phyloP scores from a whole-genome alignment of 1,140 invertebrate species.

The Lysiphlebus fabarum region DNA sequence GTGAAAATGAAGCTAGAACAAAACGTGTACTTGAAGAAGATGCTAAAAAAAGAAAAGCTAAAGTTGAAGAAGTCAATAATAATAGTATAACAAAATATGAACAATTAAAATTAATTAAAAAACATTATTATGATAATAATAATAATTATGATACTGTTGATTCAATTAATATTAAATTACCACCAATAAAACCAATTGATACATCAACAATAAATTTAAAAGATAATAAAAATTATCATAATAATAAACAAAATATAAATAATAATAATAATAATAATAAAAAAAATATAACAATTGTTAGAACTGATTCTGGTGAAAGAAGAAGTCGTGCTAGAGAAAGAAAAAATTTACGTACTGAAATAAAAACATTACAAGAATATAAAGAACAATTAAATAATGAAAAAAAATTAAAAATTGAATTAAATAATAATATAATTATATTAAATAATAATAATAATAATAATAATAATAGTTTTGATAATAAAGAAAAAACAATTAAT shows the following conservation, averaged over 20 bases:
- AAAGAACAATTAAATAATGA: constrained; percentile 30
- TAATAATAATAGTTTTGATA: no score
- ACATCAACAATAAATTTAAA: neutral
- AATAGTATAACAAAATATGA: constrained; percentile 15
- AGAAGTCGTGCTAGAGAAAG: constrained; percentile 48
- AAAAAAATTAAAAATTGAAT: constrained; percentile 26
- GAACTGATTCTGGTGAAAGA: constrained; percentile 38
- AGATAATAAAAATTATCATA: constrained; percentile 13
- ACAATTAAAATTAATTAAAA: constrained; percentile 1
- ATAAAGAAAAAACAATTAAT: no score
- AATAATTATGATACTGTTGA: neutral
- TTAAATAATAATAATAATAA: neutral
- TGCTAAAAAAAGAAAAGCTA: constrained; percentile 37
- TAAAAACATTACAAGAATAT: constrained; percentile 34
- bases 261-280: neutral
- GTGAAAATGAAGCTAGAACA: constrained; percentile 48
- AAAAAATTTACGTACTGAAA: constrained; percentile 27
- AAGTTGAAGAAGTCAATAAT: constrained; percentile 36
- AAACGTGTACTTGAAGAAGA: constrained; percentile 47
- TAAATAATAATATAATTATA: constrained; percentile 23
- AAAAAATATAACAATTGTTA: neutral
- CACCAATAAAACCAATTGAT: constrained; percentile 13
- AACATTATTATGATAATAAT: neutral
- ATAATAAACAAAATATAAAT: constrained; percentile 3
- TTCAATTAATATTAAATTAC: constrained; percentile 2